Evolutionary conservation across 2,888 invertebrate genomes (phyloP), one percentile per base, ranked within the genome.

Genomic region (Drosophila hawaiiensis): DNA sequence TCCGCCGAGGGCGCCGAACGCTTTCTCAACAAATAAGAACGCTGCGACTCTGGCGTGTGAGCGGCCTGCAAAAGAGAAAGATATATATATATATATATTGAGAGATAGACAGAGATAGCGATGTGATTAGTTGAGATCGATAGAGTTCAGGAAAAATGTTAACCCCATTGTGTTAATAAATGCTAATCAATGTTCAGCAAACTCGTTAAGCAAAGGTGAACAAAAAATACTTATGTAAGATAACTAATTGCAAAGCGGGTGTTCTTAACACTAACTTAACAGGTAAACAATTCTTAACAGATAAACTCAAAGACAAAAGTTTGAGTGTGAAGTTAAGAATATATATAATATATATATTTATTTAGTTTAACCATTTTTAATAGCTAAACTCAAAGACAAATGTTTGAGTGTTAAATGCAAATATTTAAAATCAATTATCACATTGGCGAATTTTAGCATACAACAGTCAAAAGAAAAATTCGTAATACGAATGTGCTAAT

Each of bases 1-100:
- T 93, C 91, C 12, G 95, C 94, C 29, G 94, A 94, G 12, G 95
- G 94, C 35, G 96, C 95, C 66, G 96, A 96, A 52, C 97, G 95
- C 92, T 97, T 97, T 73, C 97, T 95, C 63, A 98, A 94, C 41
- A 96, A 95, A 94, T 98, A 98, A 88, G 96, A 96, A 50, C 98
- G 95, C 92, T 97, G 97, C 87, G 94, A 94, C 84, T 97, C 96
- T 19, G 96, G 95, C 82, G 97, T 95, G 83, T 96, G 96, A 90
- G 96, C 95, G 91, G 95, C 94, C 95, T 95, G 94, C 0, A 92
- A 92, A 63, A 22, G 14, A 50, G 7, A 16, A 5, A 37, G n/a
- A n/a, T 1, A 28, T 49, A 16, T 5, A 37, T 2, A 37, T 1
- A 39, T 1, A 41, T 10, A 60, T 12, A 0, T 29, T 5, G 9